Percentiles rank a stretch among this genome's conserved stretches.
phyloP scores from a whole-genome alignment of 2,113 vertebrate genomes.

The Gavialis gangeticus region DNA sequence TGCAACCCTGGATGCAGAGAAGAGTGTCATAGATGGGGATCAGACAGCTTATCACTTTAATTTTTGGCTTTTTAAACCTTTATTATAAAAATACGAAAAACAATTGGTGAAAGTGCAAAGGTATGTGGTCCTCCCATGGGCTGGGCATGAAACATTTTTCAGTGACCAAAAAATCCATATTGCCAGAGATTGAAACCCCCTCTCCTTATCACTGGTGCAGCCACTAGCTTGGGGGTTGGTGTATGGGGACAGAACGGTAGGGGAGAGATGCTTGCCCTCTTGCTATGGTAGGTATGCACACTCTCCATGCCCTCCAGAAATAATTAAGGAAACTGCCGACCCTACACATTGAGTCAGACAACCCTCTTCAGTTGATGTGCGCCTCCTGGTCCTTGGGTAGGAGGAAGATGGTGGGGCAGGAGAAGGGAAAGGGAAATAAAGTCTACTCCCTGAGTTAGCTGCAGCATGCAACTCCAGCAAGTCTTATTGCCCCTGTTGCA shows the following conservation, averaged over 20 bases:
- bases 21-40: accelerated
- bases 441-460: accelerated
- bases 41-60: not conserved
- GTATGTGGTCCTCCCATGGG: too few species aligned
- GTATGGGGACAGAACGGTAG: not conserved
- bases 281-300: constrained; percentile 38
- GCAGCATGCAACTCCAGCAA: not conserved
- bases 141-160: too few species aligned
- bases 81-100: too few species aligned
- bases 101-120: too few species aligned
- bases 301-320: not conserved
- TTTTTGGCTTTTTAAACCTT: too few species aligned
- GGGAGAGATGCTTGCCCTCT: not conserved
- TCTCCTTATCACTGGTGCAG: not conserved
- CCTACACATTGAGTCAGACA: accelerated
- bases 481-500: not conserved
- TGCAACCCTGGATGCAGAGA: not conserved
- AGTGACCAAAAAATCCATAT: too few species aligned
- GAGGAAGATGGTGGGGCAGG: not conserved
- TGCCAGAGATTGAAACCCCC: too few species aligned
- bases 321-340: accelerated
- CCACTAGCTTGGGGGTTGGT: not conserved
- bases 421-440: not conserved
- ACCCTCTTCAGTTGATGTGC: not conserved
- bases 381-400: not conserved